A percentile compares a stretch with the other conserved stretches of the same genome.
phyloP scores from a whole-genome alignment of 2,113 vertebrate species.

The Spilogale gracilis region DNA sequence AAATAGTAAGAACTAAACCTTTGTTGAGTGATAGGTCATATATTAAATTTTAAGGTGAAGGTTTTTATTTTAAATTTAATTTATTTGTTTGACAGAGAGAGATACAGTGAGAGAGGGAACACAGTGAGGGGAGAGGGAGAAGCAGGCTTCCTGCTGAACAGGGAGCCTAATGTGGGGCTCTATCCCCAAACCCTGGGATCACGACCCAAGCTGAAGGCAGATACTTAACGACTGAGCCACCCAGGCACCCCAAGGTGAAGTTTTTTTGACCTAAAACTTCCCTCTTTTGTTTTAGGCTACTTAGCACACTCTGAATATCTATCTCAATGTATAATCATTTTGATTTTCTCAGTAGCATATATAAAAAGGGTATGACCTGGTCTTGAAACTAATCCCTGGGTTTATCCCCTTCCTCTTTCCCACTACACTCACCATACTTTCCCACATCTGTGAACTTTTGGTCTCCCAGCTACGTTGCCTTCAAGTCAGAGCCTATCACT shows the following conservation, averaged over 20 bases:
- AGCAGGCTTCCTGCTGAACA: too few relatives aligned
- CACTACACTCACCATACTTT: too few relatives aligned
- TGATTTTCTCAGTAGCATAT: slow-evolving; percentile 16
- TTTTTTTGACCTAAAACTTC: slow-evolving; percentile 33
- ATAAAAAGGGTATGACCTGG: neutral
- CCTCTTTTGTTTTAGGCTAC: neutral
- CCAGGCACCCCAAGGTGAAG: too few relatives aligned
- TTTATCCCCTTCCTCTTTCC: neutral
- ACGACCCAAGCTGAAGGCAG: too few relatives aligned
- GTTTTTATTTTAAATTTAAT: too few relatives aligned
- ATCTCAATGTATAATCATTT: neutral
- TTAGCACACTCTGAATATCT: neutral
- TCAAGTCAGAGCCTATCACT: neutral
- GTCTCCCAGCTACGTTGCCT: neutral
- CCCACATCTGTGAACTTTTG: neutral
- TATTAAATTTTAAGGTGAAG: slow-evolving; percentile 33
- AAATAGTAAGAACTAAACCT: slow-evolving; percentile 1
- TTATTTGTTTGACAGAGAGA: too few relatives aligned
- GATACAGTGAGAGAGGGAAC: too few relatives aligned
- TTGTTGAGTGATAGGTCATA: neutral
- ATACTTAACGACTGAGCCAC: too few relatives aligned
- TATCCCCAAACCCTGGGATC: too few relatives aligned
- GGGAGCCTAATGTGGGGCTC: too few relatives aligned
- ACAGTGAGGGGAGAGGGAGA: too few relatives aligned
- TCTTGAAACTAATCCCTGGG: neutral